phyloP scores from a whole-genome alignment of 2,113 vertebrate species.

The Actenoides hombroni region DNA sequence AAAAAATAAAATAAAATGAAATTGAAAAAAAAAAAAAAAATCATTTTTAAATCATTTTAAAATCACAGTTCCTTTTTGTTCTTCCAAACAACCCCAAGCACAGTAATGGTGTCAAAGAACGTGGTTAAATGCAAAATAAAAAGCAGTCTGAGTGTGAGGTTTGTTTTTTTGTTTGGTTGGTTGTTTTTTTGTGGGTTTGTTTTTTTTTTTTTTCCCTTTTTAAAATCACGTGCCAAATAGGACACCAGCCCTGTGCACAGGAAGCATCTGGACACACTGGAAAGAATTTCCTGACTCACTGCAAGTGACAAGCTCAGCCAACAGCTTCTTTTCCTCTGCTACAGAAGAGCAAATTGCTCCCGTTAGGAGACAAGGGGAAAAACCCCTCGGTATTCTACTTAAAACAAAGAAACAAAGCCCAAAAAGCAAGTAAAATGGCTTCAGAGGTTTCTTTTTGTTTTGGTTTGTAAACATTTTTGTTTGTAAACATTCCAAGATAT shows the following conservation, averaged over 20 bases:
- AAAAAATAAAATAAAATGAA: background rate
- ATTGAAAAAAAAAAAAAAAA: background rate
- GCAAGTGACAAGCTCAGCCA: background rate
- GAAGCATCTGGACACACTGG: slow-evolving; percentile 55
- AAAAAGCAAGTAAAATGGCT: background rate
- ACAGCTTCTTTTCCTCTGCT: background rate
- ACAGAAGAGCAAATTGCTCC: background rate
- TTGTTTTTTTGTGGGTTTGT: background rate
- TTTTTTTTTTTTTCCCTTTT: background rate
- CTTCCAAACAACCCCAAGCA: background rate
- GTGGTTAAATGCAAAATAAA: background rate
- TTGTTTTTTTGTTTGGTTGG: background rate
- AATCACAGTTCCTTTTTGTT: background rate
- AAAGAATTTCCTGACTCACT: slow-evolving; percentile 44
- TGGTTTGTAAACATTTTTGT: background rate
- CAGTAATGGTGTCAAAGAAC: background rate
- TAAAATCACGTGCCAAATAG: background rate
- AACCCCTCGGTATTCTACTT: background rate
- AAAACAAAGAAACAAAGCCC: background rate
- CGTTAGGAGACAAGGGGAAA: fast-evolving
- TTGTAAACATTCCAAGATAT: background rate
- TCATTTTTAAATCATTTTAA: background rate
- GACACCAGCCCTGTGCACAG: slow-evolving; percentile 33
- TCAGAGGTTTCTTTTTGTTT: background rate
- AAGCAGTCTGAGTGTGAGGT: background rate